Conservation (phyloP, 2,888 invertebrate species). For the Frankliniella intonsa region DNA sequence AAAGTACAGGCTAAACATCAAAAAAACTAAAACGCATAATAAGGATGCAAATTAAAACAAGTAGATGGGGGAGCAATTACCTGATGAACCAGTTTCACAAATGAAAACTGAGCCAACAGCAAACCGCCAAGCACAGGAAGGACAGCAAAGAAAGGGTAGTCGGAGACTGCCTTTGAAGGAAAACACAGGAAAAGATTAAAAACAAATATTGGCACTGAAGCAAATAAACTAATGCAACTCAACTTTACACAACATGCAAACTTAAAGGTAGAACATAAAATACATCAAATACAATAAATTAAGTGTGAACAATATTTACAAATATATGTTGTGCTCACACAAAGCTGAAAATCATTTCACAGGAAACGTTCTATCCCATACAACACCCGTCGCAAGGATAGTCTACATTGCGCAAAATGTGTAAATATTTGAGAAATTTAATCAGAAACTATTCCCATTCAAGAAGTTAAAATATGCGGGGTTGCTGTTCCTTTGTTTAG, state of each 20-base stretch:
- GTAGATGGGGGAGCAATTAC: neutral
- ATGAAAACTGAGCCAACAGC: conserved; percentile 14
- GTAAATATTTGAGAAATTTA: neutral
- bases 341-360: neutral
- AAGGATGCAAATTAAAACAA: neutral
- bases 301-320: neutral
- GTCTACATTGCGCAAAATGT: neutral
- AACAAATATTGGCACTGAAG: neutral
- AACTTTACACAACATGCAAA: neutral
- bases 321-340: neutral
- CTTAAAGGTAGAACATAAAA: neutral
- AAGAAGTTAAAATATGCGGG: conserved; percentile 12
- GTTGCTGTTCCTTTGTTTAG: neutral
- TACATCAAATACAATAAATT: neutral
- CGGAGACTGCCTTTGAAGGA: conserved; percentile 1
- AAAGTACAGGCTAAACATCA: neutral
- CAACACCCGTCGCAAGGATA: neutral
- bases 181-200: neutral
- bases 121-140: neutral
- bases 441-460: neutral
- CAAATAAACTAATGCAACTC: neutral
- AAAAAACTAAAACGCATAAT: neutral
- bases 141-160: neutral
- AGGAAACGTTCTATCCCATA: neutral
- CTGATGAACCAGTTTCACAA: neutral